Conservation (phyloP, 1,140 invertebrate species). For the Nylanderia fulva region DNA sequence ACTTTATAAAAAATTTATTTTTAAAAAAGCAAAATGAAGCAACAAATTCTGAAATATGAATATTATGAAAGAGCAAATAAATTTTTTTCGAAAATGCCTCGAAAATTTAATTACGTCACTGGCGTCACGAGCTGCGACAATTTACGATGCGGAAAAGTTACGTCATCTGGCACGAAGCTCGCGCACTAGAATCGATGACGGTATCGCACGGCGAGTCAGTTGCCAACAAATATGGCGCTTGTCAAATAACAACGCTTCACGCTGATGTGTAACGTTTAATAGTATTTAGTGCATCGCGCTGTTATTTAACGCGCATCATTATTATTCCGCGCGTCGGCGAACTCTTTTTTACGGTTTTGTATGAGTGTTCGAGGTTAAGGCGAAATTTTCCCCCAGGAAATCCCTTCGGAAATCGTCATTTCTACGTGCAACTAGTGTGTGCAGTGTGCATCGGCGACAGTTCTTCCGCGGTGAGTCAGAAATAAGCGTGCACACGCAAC, state of each 20-base stretch:
- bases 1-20: too few species aligned
- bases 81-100: too few species aligned
- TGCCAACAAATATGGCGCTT: conserved; percentile 80
- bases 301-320: too few species aligned
- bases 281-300: conserved; percentile 66
- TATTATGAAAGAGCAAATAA: too few species aligned
- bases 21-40: too few species aligned
- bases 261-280: conserved; percentile 47
- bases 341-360: neutral
- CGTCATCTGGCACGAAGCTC: conserved; percentile 24
- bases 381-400: neutral
- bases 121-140: too few species aligned
- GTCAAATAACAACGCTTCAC: conserved; percentile 82
- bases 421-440: conserved; percentile 36
- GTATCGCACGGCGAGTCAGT: conserved; percentile 10
- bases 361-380: neutral
- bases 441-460: conserved; percentile 1
- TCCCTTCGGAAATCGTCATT: neutral
- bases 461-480: conserved; percentile 51
- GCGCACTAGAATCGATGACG: conserved; percentile 5
- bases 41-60: too few species aligned
- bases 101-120: too few species aligned
- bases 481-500: too few species aligned
- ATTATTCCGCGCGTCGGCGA: neutral
- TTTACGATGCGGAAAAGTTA: neutral